Conservation (phyloP, 1,140 invertebrate species). For the Ridgeia piscesae region DNA sequence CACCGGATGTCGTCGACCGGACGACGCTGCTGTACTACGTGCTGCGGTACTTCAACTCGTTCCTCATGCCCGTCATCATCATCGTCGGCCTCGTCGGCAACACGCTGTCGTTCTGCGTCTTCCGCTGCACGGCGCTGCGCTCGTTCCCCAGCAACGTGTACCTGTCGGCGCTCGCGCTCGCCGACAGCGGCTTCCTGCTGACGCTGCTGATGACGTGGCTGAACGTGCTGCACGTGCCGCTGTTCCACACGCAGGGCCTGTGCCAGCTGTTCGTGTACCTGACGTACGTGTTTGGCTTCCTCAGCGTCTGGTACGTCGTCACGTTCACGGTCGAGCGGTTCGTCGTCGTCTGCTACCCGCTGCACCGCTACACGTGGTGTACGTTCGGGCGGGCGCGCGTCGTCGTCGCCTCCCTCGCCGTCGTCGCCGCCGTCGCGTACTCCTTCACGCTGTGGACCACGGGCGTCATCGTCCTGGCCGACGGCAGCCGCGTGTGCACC, state of each 20-base stretch:
- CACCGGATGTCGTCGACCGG: neutral
- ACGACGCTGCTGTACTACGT: neutral
- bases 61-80: neutral
- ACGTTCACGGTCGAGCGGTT: slow-evolving; percentile 51
- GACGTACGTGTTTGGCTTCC: slow-evolving; percentile 39
- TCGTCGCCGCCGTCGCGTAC: slow-evolving; percentile 28
- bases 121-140: slow-evolving; percentile 69
- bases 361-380: slow-evolving; percentile 35
- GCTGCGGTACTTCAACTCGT: neutral
- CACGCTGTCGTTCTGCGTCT: slow-evolving; percentile 69
- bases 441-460: slow-evolving; percentile 25
- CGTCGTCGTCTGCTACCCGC: slow-evolving; percentile 43
- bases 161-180: slow-evolving; percentile 60
- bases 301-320: slow-evolving; percentile 46
- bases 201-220: slow-evolving; percentile 62
- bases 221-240: slow-evolving; percentile 58
- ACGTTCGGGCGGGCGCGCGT: slow-evolving; percentile 32
- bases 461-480: slow-evolving; percentile 27
- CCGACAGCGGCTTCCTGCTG: slow-evolving; percentile 61
- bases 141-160: slow-evolving; percentile 71
- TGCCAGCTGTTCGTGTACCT: slow-evolving; percentile 41
- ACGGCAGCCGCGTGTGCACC: slow-evolving; percentile 53
- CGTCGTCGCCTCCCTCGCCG: slow-evolving; percentile 24
- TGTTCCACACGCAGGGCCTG: slow-evolving; percentile 31
- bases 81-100: slow-evolving; percentile 71